Evolutionary conservation across 2,888 invertebrate genomes (phyloP).

Genomic region (Bellardia bayeri): DNA sequence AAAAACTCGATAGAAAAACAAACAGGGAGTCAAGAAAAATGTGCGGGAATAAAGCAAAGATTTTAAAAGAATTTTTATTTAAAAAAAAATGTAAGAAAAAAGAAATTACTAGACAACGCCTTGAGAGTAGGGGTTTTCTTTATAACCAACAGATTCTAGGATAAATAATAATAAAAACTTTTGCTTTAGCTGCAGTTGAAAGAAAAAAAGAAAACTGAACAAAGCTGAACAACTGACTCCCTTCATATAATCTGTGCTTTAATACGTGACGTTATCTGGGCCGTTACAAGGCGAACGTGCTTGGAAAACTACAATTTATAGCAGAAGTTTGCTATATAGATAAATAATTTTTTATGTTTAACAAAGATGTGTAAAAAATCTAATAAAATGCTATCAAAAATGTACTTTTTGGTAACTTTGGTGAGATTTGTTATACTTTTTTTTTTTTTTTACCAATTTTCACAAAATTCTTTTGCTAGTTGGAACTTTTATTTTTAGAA

Average conservation of each 20-base stretch:
- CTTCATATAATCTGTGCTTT: constrained; percentile 82
- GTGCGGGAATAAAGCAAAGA: constrained; percentile 77
- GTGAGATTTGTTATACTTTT: too few relatives aligned
- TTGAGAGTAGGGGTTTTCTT: constrained; percentile 29
- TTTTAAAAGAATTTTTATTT: constrained; percentile 80
- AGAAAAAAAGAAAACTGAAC: background rate
- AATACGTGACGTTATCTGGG: constrained; percentile 84
- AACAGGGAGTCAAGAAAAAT: constrained; percentile 12
- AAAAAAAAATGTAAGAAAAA: background rate
- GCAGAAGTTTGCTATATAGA: constrained; percentile 17
- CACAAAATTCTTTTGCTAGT: too few relatives aligned
- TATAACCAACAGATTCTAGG: constrained; percentile 43
- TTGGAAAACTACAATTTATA: constrained; percentile 62
- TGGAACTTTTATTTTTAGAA: too few relatives aligned
- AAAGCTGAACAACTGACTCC: constrained; percentile 62
- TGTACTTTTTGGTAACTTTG: background rate
- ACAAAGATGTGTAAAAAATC: background rate
- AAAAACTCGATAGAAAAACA: constrained; percentile 39
- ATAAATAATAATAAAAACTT: constrained; percentile 55
- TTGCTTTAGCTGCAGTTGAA: constrained; percentile 50
- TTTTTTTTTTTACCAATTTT: too few relatives aligned
- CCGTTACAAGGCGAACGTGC: constrained; percentile 82
- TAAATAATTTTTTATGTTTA: background rate
- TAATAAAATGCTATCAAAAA: background rate
- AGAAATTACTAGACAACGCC: constrained; percentile 45